Percentiles rank a stretch among this genome's conserved stretches.
Conservation (phyloP, 2,888 invertebrate genomes). For the Diaprepes abbreviatus region DNA sequence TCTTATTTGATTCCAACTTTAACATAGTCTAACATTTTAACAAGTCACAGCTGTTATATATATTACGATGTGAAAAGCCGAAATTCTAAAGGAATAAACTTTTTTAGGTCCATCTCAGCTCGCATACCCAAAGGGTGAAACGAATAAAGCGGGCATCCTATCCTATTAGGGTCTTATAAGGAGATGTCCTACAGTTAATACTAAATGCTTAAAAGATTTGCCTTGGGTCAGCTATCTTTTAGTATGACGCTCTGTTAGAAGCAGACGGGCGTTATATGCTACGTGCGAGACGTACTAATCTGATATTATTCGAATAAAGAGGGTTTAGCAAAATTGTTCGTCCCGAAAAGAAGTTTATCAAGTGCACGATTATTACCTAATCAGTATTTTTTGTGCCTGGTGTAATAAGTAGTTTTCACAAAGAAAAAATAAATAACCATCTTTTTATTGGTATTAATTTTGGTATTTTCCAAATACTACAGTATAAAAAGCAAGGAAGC, state of each 20-base stretch:
- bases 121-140: slow-evolving; percentile 36
- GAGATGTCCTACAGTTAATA: slow-evolving; percentile 43
- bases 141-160: slow-evolving; percentile 38
- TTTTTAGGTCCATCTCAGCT: slow-evolving; percentile 28
- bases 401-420: too few species aligned
- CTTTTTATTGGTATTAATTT: too few species aligned
- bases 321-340: slow-evolving; percentile 36
- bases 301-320: slow-evolving; percentile 47
- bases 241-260: slow-evolving; percentile 25
- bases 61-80: slow-evolving; percentile 17
- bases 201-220: slow-evolving; percentile 49
- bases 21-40: slow-evolving; percentile 1
- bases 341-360: slow-evolving; percentile 20
- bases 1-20: too few species aligned
- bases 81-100: slow-evolving; percentile 15
- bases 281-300: slow-evolving; percentile 47
- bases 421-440: too few species aligned
- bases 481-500: too few species aligned
- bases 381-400: slow-evolving; percentile 3
- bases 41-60: slow-evolving; percentile 9
- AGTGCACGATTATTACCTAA: slow-evolving; percentile 41
- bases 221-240: slow-evolving; percentile 43
- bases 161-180: slow-evolving; percentile 47
- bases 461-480: too few species aligned
- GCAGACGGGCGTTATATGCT: slow-evolving; percentile 29